Evolutionary conservation across 1,140 invertebrate genomes (phyloP).

Genomic region (Potamilus streckersoni): DNA sequence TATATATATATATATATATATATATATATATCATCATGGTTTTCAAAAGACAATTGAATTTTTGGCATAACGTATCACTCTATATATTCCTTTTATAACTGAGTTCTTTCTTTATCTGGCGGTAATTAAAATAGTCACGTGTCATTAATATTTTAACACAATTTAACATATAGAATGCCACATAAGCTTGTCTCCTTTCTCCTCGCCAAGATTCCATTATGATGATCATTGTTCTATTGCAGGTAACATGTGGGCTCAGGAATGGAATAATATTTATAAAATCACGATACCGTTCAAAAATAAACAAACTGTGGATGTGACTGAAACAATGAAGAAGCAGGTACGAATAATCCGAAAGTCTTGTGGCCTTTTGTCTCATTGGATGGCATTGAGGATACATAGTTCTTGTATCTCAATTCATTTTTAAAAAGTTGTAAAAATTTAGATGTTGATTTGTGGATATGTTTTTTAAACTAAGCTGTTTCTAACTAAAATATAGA

Average conservation of each 20-base stretch:
- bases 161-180: too few relatives aligned
- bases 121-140: too few relatives aligned
- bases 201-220: too few relatives aligned
- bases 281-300: conserved; percentile 46
- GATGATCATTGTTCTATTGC: conserved; percentile 29
- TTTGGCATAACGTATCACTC: too few relatives aligned
- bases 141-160: too few relatives aligned
- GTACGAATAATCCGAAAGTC: conserved; percentile 12
- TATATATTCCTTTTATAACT: too few relatives aligned
- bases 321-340: conserved; percentile 63
- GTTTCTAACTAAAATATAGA: not conserved
- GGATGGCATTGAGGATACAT: not conserved
- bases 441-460: not conserved
- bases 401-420: not conserved
- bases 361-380: not conserved
- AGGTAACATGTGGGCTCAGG: conserved; percentile 96
- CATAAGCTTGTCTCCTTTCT: too few relatives aligned
- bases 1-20: too few relatives aligned
- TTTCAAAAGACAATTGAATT: too few relatives aligned
- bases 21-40: too few relatives aligned
- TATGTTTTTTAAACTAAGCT: not conserved
- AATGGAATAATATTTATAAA: conserved; percentile 77
- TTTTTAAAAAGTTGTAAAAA: not conserved
- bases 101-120: too few relatives aligned
- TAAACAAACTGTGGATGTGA: conserved; percentile 64